Base-by-base conservation (phyloP, 2,113 vertebrate species). In the Crocuta crocuta region DNA sequence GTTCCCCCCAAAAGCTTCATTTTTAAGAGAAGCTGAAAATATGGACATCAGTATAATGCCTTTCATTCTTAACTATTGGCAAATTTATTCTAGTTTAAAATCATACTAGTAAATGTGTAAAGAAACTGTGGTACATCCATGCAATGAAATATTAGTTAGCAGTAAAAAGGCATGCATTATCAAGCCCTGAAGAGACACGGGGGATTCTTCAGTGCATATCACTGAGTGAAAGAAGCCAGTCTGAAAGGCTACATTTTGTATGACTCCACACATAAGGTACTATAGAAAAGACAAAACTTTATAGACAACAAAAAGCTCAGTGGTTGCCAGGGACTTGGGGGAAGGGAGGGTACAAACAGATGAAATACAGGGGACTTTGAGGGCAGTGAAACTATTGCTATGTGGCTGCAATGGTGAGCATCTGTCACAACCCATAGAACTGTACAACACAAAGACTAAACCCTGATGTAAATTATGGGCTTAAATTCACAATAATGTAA, bases 1-100 rank as follows among this genome's bases (percentile, higher is more conserved):
- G 21, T 9, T 23, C 21, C 7, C 58, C 58, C 58, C 58, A 23
- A 61, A 61, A 58, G 19, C 19, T 58, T 58, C 3, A 4, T 65
- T 71, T 89, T 92, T 81, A 4, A 74, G 83, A 95, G 65, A 89
- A 88, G 66, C 31, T n/a, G 4, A 79, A 93, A 94, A 70, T 71
- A 33, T 53, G 23, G 28, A 81, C 95, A 76, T 96, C 65, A 80
- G 24, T 82, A 17, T 76, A 76, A 80, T 50, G 12, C 31, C 21
- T 89, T 66, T 35, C 12, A 19, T 89, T 85, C 58, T 89, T 71
- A 45, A 92, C 33, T 82, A 33, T 3, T 70, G 63, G 10, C 16
- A 78, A 80, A 85, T 78, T 78, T 33, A 65, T 45, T 66, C 35
- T 24, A 79, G n/a, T n/a, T 94, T 86, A 89, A 95, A 91, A 92